Percentiles rank a stretch among this genome's conserved stretches.
phyloP scores from a whole-genome alignment of 2,888 invertebrate genomes.

The Apocheima hispidaria region DNA sequence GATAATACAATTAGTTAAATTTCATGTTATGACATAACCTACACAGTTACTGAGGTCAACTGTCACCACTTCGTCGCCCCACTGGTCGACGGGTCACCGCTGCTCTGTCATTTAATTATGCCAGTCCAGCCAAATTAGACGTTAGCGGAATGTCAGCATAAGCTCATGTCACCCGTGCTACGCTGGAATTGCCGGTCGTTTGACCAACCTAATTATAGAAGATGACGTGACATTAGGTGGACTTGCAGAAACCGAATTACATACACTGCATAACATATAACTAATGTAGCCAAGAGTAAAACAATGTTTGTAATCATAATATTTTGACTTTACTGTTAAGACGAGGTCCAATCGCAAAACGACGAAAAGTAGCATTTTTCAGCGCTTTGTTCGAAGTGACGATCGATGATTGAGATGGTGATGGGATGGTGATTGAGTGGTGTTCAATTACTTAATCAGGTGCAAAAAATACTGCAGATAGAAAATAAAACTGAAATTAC shows the following conservation, averaged over 20 bases:
- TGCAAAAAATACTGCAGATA: too few species aligned
- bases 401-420: too few species aligned
- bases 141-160: constrained; percentile 14
- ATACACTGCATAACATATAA: not conserved
- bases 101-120: constrained; percentile 16
- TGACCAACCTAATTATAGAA: constrained; percentile 17
- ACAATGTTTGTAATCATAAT: too few species aligned
- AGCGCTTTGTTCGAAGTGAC: too few species aligned
- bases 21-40: not conserved
- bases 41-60: not conserved
- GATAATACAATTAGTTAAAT: too few species aligned
- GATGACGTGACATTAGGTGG: constrained; percentile 1
- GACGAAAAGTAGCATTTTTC: too few species aligned
- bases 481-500: too few species aligned
- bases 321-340: too few species aligned
- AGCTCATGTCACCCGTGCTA: constrained; percentile 1
- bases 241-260: not conserved
- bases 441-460: too few species aligned
- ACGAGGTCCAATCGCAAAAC: too few species aligned
- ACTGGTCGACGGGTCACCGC: not conserved
- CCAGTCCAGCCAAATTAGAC: constrained; percentile 16
- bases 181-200: constrained; percentile 8
- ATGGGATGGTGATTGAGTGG: too few species aligned
- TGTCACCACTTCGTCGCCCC: not conserved
- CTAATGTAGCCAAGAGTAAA: too few species aligned